Percentiles rank a stretch among this genome's conserved stretches.
Conservation (phyloP, 2,888 invertebrate genomes). For the Tipula vernalis region DNA sequence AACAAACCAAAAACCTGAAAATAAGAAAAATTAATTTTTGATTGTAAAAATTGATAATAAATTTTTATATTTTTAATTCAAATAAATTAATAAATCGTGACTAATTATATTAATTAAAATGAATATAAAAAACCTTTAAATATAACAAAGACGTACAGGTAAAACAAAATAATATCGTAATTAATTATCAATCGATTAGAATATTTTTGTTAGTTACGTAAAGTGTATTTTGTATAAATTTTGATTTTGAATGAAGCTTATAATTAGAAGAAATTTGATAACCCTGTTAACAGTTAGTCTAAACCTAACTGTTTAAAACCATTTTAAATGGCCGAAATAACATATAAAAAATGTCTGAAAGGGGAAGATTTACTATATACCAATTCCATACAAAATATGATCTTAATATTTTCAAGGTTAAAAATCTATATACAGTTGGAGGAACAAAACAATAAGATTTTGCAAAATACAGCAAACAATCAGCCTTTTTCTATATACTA, state of each 20-base stretch:
- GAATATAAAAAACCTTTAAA: neutral
- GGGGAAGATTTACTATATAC: neutral
- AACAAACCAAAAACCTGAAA: neutral
- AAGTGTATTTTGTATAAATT: neutral
- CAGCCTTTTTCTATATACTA: neutral
- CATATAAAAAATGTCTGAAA: neutral
- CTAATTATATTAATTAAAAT: slow-evolving; percentile 4
- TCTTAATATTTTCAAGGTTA: neutral
- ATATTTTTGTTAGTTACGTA: neutral
- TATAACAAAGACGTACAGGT: neutral
- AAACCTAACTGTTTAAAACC: neutral
- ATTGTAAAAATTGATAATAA: neutral
- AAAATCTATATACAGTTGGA: neutral
- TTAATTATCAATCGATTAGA: neutral
- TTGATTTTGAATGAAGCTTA: neutral
- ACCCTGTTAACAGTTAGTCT: neutral
- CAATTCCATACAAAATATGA: neutral
- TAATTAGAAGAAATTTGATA: neutral
- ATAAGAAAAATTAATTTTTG: slow-evolving; percentile 1
- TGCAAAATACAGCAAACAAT: neutral
- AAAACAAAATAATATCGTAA: neutral
- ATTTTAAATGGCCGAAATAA: neutral
- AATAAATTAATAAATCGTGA: neutral
- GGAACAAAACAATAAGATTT: neutral
- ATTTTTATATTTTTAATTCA: neutral